Percentiles rank a stretch among this genome's conserved stretches.
Conservation (phyloP, 2,888 invertebrate genomes). For the Nysson spinosus region DNA sequence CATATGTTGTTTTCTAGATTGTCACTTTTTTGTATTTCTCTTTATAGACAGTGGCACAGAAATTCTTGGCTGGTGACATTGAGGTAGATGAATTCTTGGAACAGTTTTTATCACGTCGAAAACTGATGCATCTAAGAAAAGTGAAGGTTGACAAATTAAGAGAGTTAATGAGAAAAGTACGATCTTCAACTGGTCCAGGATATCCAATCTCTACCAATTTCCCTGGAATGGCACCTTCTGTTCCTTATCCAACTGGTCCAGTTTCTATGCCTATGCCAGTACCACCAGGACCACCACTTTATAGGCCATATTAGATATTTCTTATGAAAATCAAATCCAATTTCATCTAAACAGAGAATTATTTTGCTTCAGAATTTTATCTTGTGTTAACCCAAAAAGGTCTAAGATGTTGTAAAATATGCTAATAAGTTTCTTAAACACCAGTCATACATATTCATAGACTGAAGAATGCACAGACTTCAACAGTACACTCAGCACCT, state of each 20-base stretch:
- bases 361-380: too few species aligned
- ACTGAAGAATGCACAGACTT: too few species aligned
- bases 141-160: constrained; percentile 96
- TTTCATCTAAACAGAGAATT: not conserved
- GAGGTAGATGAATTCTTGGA: constrained; percentile 90
- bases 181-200: constrained; percentile 64
- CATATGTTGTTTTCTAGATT: too few species aligned
- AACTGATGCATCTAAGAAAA: constrained; percentile 88
- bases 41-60: constrained; percentile 83
- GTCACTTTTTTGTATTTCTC: constrained; percentile 4
- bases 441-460: too few species aligned
- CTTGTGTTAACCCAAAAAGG: too few species aligned
- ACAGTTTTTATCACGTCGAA: constrained; percentile 87
- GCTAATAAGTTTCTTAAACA: too few species aligned
- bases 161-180: constrained; percentile 81
- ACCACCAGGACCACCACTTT: constrained; percentile 56
- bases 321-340: not conserved
- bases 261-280: constrained; percentile 88
- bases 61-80: constrained; percentile 87
- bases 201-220: constrained; percentile 76
- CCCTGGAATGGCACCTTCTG: constrained; percentile 76
- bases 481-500: too few species aligned
- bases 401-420: too few species aligned
- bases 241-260: constrained; percentile 86
- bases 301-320: constrained; percentile 56